These are phyloP conservation scores for Pitangus sulphuratus DNA, from an alignment of 2,797 vertebrate species.

Conservation along the genomic window DNA sequence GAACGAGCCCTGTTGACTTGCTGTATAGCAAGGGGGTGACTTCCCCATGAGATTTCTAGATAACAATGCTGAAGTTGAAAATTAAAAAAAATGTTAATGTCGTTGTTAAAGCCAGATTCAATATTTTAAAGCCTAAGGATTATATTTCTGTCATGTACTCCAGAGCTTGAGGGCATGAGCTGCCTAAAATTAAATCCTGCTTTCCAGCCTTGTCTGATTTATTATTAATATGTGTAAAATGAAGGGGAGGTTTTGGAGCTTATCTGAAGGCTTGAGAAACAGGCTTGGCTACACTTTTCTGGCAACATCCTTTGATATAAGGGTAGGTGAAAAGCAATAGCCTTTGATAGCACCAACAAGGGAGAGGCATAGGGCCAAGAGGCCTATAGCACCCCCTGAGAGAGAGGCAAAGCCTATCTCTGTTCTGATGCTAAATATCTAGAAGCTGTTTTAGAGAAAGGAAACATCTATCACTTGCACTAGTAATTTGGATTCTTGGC, in stretches of 20 bases:
- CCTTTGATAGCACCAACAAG: not conserved
- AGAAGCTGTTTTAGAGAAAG: not conserved
- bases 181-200: constrained; percentile 26
- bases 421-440: not conserved
- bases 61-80: not conserved
- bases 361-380: not conserved
- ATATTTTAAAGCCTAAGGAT: not conserved
- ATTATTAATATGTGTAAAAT: constrained; percentile 19
- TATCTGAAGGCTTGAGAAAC: constrained; percentile 8
- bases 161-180: not conserved
- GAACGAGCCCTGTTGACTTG: not conserved
- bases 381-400: not conserved
- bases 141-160: not conserved
- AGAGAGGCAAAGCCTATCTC: not conserved
- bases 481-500: not conserved
- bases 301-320: not conserved
- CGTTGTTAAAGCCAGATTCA: not conserved
- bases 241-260: constrained; percentile 14
- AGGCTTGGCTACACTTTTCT: constrained; percentile 3
- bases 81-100: not conserved
- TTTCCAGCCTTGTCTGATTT: constrained; percentile 31
- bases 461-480: not conserved
- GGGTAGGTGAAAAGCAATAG: not conserved
- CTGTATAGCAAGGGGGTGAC: not conserved
- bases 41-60: not conserved